Evolutionary conservation across 2,113 vertebrate genomes (phyloP).

Genomic region (Petrocephalus microphthalmus): DNA sequence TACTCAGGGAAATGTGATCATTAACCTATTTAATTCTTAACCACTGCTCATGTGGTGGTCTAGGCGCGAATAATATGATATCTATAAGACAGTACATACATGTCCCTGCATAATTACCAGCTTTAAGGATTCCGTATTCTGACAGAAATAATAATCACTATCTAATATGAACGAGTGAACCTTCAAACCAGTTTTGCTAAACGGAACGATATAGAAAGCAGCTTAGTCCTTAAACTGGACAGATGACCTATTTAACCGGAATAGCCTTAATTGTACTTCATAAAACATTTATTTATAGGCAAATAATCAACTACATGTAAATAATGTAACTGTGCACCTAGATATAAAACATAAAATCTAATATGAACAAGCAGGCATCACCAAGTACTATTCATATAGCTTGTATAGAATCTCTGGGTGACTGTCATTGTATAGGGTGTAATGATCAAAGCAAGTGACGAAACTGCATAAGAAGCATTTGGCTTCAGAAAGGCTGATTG

Average conservation of each 20-base stretch:
- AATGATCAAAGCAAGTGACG: background rate
- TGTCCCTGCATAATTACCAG: background rate
- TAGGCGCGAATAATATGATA: background rate
- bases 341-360: background rate
- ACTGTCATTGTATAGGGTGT: background rate
- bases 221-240: background rate
- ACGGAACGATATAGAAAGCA: background rate
- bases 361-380: background rate
- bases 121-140: background rate
- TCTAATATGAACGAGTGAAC: background rate
- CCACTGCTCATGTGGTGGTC: background rate
- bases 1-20: background rate
- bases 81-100: background rate
- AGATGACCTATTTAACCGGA: background rate
- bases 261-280: background rate
- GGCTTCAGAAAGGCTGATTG: conserved; percentile 11
- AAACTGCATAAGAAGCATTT: background rate
- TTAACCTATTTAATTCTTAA: background rate
- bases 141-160: background rate
- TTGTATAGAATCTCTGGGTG: background rate
- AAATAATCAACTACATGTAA: background rate
- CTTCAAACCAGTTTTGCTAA: background rate
- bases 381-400: background rate
- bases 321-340: background rate
- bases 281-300: background rate